A percentile compares a stretch with the other conserved stretches of the same genome.
Conservation (phyloP, 1,140 invertebrate genomes). For the Proctacanthus coquilletti region DNA sequence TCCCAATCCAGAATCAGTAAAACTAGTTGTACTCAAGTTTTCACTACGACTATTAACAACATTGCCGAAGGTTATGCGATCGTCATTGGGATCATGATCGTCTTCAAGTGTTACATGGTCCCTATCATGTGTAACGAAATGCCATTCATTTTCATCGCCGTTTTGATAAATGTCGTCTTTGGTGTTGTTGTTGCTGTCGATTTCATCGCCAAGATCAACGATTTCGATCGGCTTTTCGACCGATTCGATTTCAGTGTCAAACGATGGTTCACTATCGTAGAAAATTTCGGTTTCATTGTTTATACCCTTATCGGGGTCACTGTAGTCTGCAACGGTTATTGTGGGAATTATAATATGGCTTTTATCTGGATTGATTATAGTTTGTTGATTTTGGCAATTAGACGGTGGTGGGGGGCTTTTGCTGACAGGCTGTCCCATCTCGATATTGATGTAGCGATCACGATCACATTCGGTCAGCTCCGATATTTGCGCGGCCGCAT, state of each 20-base stretch:
- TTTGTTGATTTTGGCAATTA: conserved; percentile 10
- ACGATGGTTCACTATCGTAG: background rate
- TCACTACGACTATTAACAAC: background rate
- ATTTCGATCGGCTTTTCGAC: conserved; percentile 7
- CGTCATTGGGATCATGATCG: background rate
- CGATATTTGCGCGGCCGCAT: too few species aligned
- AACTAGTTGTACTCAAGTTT: conserved; percentile 7
- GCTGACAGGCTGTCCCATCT: too few species aligned
- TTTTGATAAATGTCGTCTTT: conserved; percentile 2
- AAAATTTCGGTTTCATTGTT: background rate
- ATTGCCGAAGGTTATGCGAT: too few species aligned
- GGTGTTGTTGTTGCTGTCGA: background rate
- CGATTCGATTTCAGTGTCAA: background rate
- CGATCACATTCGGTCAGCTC: conserved; percentile 2
- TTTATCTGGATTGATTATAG: conserved; percentile 2
- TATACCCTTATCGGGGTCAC: conserved; percentile 4
- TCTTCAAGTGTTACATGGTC: background rate
- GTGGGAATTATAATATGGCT: conserved; percentile 12
- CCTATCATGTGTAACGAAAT: background rate
- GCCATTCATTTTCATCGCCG: background rate
- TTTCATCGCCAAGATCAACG: conserved; percentile 20
- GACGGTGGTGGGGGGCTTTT: too few species aligned
- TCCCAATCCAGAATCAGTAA: too few species aligned
- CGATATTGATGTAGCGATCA: background rate
- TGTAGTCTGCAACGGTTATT: conserved; percentile 24